Conservation (phyloP, 1,140 invertebrate genomes). For the Aplysia californica region DNA sequence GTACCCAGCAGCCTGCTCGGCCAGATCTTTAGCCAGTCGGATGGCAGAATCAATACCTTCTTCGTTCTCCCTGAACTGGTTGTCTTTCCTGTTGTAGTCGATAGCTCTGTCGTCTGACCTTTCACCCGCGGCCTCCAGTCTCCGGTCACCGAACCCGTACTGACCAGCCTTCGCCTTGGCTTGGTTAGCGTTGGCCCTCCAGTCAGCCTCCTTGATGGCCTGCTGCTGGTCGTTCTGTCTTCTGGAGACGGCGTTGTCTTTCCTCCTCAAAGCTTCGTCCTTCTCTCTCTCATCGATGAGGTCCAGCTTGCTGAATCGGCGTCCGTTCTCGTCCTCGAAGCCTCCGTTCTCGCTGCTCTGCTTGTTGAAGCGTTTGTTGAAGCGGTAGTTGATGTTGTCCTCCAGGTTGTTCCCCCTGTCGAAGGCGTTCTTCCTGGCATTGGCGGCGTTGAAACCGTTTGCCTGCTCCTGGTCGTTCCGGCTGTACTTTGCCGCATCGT, state of each 20-base stretch:
- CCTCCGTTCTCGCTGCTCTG: slow-evolving; percentile 31
- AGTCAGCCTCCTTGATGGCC: slow-evolving; percentile 29
- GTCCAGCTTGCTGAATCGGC: slow-evolving; percentile 19
- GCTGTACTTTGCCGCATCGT: slow-evolving; percentile 20
- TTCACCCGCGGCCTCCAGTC: slow-evolving; percentile 28
- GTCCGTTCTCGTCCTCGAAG: slow-evolving; percentile 32
- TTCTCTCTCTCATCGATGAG: slow-evolving; percentile 25
- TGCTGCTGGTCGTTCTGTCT: slow-evolving; percentile 24
- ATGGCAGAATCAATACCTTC: slow-evolving; percentile 27
- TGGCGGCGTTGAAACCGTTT: slow-evolving; percentile 20
- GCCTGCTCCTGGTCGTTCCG: slow-evolving; percentile 20
- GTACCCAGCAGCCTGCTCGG: slow-evolving; percentile 26
- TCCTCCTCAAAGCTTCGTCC: slow-evolving; percentile 18
- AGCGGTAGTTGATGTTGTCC: slow-evolving; percentile 29
- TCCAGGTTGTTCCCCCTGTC: slow-evolving; percentile 26
- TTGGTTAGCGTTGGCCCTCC: slow-evolving; percentile 29
- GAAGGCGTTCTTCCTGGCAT: slow-evolving; percentile 31
- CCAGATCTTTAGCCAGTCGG: slow-evolving; percentile 30
- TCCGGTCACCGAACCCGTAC: slow-evolving; percentile 27
- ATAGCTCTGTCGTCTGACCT: slow-evolving; percentile 22
- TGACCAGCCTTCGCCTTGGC: slow-evolving; percentile 25
- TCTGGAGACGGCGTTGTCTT: slow-evolving; percentile 16
- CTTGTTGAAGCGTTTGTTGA: slow-evolving; percentile 34
- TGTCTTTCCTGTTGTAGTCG: slow-evolving; percentile 32
- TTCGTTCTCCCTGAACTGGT: slow-evolving; percentile 20